phyloP scores from a whole-genome alignment of 1,140 invertebrate genomes.

The Drosophila sturtevanti region DNA sequence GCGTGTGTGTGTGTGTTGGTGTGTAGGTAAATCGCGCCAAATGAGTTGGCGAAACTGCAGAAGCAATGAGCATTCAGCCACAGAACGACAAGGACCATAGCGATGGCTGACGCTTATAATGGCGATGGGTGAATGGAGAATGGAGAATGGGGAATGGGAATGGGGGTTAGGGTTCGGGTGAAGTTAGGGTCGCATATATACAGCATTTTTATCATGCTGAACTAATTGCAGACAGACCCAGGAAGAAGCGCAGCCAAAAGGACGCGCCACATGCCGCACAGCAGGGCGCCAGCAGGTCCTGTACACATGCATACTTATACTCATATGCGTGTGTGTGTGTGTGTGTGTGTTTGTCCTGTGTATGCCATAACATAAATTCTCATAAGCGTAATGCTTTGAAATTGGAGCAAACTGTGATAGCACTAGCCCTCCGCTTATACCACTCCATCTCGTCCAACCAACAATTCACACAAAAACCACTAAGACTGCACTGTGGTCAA shows the following conservation, averaged over 20 bases:
- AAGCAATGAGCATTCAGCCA: slow-evolving; percentile 35
- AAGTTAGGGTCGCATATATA: slow-evolving; percentile 6
- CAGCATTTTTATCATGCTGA: slow-evolving; percentile 70
- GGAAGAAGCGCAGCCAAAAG: slow-evolving; percentile 12
- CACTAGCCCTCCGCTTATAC: slow-evolving; percentile 33
- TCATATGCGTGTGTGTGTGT: slow-evolving; percentile 21
- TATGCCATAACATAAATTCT: slow-evolving; percentile 73
- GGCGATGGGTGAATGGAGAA: not conserved
- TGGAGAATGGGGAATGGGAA: slow-evolving; percentile 1
- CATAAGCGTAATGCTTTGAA: slow-evolving; percentile 79
- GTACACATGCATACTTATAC: not conserved
- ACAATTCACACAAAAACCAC: slow-evolving; percentile 12
- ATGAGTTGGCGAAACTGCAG: slow-evolving; percentile 63
- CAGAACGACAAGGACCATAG: slow-evolving; percentile 5
- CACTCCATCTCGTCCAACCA: slow-evolving; percentile 16
- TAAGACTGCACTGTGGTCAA: not conserved
- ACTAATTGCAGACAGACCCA: slow-evolving; percentile 62
- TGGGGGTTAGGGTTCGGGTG: not conserved
- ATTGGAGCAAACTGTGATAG: slow-evolving; percentile 72
- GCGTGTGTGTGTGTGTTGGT: slow-evolving; percentile 17
- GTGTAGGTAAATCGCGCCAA: slow-evolving; percentile 63
- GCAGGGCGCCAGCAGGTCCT: slow-evolving; percentile 54
- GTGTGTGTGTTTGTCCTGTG: slow-evolving; percentile 28
- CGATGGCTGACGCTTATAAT: slow-evolving; percentile 4
- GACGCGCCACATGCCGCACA: slow-evolving; percentile 32